phyloP scores from a whole-genome alignment of 2,888 invertebrate genomes.

The Eupithecia subfuscata region DNA sequence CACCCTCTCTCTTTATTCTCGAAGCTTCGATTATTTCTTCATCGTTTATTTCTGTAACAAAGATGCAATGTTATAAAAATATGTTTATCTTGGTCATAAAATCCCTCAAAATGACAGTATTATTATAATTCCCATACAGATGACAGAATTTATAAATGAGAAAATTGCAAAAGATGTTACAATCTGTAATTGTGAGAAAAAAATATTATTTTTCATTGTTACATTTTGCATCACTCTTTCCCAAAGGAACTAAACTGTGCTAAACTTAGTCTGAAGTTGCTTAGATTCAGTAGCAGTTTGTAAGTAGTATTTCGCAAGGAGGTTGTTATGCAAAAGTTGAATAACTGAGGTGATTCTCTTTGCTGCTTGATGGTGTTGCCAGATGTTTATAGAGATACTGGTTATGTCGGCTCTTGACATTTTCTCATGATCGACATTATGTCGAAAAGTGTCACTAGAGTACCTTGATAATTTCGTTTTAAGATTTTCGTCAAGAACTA shows the following conservation, averaged over 20 bases:
- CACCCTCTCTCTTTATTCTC: constrained; percentile 78
- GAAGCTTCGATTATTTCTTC: constrained; percentile 74
- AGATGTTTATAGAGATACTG: neutral
- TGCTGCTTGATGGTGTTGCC: neutral
- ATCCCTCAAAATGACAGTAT: neutral
- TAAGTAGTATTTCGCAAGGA: constrained; percentile 26
- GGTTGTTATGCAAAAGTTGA: constrained; percentile 30
- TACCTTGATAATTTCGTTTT: too few species aligned
- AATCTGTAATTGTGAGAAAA: constrained; percentile 31
- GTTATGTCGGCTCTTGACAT: neutral
- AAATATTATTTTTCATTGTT: constrained; percentile 27
- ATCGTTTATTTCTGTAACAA: constrained; percentile 74
- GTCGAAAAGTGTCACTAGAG: neutral
- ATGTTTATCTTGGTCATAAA: neutral
- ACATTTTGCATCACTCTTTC: constrained; percentile 30
- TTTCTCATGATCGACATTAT: neutral
- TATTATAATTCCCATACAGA: constrained; percentile 5
- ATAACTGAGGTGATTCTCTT: constrained; percentile 23
- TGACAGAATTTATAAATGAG: constrained; percentile 5
- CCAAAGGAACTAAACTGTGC: constrained; percentile 23
- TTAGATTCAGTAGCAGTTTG: neutral
- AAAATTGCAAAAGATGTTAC: constrained; percentile 14
- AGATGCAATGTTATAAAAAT: constrained; percentile 12
- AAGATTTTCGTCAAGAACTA: neutral
- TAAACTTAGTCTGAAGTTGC: neutral